Evolutionary conservation across 1,140 invertebrate genomes (phyloP).

Genomic region (Plectrocnemia conspersa): DNA sequence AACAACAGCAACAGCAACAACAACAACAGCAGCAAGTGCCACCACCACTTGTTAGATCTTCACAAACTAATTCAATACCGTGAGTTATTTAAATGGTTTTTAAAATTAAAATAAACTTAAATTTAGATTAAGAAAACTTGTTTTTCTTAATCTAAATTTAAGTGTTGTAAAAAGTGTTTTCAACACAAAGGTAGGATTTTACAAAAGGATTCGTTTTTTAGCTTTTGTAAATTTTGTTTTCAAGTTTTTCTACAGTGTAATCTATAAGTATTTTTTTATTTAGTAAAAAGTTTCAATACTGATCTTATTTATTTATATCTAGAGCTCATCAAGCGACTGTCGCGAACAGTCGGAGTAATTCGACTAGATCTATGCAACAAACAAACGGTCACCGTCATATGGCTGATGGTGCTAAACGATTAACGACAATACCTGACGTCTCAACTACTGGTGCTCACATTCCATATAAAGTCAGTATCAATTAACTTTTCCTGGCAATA

Average conservation of each 20-base stretch:
- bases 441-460: slow-evolving; percentile 57
- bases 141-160: too few species aligned
- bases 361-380: slow-evolving; percentile 15
- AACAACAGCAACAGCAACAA: slow-evolving; percentile 32
- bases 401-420: slow-evolving; percentile 48
- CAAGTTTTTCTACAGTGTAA: too few species aligned
- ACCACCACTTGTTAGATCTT: slow-evolving; percentile 29
- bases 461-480: slow-evolving; percentile 54
- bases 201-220: too few species aligned
- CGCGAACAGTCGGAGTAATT: slow-evolving; percentile 4
- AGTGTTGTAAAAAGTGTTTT: too few species aligned
- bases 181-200: too few species aligned
- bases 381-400: slow-evolving; percentile 27
- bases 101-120: neutral
- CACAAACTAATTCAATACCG: slow-evolving; percentile 27
- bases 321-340: slow-evolving; percentile 27
- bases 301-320: neutral
- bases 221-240: too few species aligned
- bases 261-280: too few species aligned
- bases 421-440: slow-evolving; percentile 61
- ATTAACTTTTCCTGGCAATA: neutral
- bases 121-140: neutral
- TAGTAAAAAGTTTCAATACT: neutral
- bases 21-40: slow-evolving; percentile 38
- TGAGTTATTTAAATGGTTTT: slow-evolving; percentile 17